Evolutionary conservation across 2,797 vertebrate species (phyloP), one percentile per base, ranked within the genome.

Genomic region (Euthynnus affinis): DNA sequence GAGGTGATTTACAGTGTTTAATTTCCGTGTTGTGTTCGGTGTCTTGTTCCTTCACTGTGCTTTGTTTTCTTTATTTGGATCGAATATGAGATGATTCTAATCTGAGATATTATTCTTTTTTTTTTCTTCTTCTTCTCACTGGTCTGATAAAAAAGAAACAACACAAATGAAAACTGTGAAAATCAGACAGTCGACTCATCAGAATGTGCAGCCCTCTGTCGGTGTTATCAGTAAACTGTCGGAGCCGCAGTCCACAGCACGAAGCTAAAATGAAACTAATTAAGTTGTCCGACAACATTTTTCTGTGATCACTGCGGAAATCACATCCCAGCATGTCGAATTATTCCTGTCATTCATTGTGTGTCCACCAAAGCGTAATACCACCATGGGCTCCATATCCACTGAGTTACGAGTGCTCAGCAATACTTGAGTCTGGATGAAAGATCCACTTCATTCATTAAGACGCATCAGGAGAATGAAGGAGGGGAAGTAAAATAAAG

Each of bases 251-350:
- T 37, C 74, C 32, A 9, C 76, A 70, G 74, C 63, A 9, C 2
- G 3, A 1, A 27, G 69, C 70, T 64, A 40, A 40, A 82, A 75
- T 66, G 66, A 71, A 80, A 68, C 81, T 82, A 86, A 89, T 87
- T 73, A 86, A 80, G 76, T 76, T 74, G 83, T 86, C 81, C 23
- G 4, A 77, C 74, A 62, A 65, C 73, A 80, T 73, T 80, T 80
- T 80, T 80, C 67, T 78, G 34, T 66, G 72, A 87, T 85, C 81
- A 46, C 52, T 69, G 74, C 76, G 76, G 60, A 89, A 89, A 84
- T 84, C 74, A 80, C 68, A 80, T 76, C 85, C 73, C 23, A 76
- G 76, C 49, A 5, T 23, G 67, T 32, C 44, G 64, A 83, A 85
- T 85, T 53, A 57, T 3, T 42, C 20, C 67, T 6, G 48, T 67